Percentiles rank a stretch among this genome's conserved stretches.
Evolutionary conservation across 1,140 invertebrate species (phyloP).

Genomic region (Asobara japonica): DNA sequence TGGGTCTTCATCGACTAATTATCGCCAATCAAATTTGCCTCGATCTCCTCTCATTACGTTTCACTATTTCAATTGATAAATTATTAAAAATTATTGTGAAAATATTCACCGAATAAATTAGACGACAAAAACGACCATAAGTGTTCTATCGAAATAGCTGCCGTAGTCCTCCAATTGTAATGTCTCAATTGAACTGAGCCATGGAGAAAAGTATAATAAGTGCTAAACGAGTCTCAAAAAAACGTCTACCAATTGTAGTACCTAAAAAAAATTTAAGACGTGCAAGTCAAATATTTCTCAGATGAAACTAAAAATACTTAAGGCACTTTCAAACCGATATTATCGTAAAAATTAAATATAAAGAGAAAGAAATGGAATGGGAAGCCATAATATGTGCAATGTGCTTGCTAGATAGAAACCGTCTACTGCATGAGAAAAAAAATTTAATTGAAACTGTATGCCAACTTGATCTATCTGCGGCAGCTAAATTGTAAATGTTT

Average conservation of each 20-base stretch:
- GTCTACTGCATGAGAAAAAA: neutral
- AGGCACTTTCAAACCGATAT: neutral
- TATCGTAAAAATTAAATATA: neutral
- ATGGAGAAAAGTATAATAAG: neutral
- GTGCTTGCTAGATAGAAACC: neutral
- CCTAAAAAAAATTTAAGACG: slow-evolving; percentile 6
- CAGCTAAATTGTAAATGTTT: neutral
- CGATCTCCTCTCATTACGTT: too few species aligned
- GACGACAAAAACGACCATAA: slow-evolving; percentile 55
- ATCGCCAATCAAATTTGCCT: too few species aligned
- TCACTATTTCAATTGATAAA: neutral
- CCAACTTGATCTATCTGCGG: neutral
- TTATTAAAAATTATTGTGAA: neutral
- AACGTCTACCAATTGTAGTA: neutral
- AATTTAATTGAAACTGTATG: slow-evolving; percentile 13
- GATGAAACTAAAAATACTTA: neutral
- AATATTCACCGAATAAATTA: slow-evolving; percentile 20
- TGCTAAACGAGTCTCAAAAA: slow-evolving; percentile 11
- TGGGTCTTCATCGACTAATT: too few species aligned
- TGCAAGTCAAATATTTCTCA: neutral
- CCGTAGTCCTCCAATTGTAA: slow-evolving; percentile 54
- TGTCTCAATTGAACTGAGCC: neutral
- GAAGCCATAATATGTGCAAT: neutral
- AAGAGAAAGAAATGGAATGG: neutral
- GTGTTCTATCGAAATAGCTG: slow-evolving; percentile 61